Conservation (phyloP, 2,888 invertebrate genomes). For the Ormyrus rosae region DNA sequence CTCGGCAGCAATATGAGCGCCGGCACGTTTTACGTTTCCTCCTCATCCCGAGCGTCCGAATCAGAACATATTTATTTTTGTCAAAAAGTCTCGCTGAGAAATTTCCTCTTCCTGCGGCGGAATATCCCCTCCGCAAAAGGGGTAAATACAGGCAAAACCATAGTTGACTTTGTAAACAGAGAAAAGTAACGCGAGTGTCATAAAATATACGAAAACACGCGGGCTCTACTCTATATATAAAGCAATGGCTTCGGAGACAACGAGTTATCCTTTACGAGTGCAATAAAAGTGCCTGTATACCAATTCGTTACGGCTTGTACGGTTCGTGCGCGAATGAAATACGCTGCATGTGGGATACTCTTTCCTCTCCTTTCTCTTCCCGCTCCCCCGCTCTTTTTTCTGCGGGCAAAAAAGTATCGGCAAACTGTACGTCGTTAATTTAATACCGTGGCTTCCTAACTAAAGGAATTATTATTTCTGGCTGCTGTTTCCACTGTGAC, state of each 20-base stretch:
- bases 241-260: constrained; percentile 54
- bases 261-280: constrained; percentile 62
- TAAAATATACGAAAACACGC: constrained; percentile 46
- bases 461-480: constrained; percentile 9
- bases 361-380: background rate
- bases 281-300: constrained; percentile 60
- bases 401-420: constrained; percentile 30
- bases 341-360: constrained; percentile 26
- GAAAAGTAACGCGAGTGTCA: constrained; percentile 38
- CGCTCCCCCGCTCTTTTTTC: background rate
- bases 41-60: background rate
- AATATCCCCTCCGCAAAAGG: background rate
- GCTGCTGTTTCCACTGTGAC: background rate
- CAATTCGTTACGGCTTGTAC: constrained; percentile 58
- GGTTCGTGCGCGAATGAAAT: constrained; percentile 55
- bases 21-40: no score
- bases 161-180: constrained; percentile 38
- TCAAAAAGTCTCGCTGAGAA: background rate
- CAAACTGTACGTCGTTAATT: constrained; percentile 38
- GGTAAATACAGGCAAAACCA: background rate
- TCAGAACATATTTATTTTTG: constrained; percentile 19
- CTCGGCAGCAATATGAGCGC: no score
- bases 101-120: constrained; percentile 6
- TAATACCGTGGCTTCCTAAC: constrained; percentile 1
- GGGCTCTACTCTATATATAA: constrained; percentile 15